Base-by-base conservation (phyloP, 2,888 invertebrate genomes). In the Agrochola circellaris region DNA sequence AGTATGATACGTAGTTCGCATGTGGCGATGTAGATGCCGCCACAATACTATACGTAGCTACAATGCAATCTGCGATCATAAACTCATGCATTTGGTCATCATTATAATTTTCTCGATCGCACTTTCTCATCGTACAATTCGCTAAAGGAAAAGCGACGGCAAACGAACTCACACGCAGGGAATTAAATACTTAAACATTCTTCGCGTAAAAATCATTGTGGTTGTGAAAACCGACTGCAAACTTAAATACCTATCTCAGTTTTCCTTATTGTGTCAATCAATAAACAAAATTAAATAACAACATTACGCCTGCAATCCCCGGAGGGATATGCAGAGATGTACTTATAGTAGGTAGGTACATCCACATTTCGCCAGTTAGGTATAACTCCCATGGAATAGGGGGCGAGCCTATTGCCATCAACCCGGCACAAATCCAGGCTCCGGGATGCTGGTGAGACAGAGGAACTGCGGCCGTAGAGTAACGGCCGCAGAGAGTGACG, bases 71-170 rank as follows among this genome's bases (percentile, higher is more conserved):
- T 23, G 6, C 48, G 65, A 82, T 66, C 65, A 65, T 56, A 70
- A 54, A 82, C 20, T 82, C 54, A 70, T 66, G 68, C 78, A 64
- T 74, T 70, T 65, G 60, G 51, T 64, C 65, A 42, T 74, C 51
- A 75, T 75, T 70, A 75, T 38, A 48, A 69, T 73, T 82, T 82
- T 73, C 79, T 75, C 69, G 61, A 69, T 42, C 34, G n/a, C 61
- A 76, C 72, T 82, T 85, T 86, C 73, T 54, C 70, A 34, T 54
- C 70, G 60, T 65, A 58, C 48, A 23, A 73, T 75, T 65, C 42
- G 38, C 70, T 30, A 62, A 82, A 82, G 54, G 56, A 77, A 81
- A 81, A 70, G 78, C 70, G 66, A 60, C 62, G 23, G 23, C 38
- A 9, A 15, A 1, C 42, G 15, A 76, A 82, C 58, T 58, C 69